Conservation (phyloP, 2,113 vertebrate species). For the Onychostruthus taczanowskii region DNA sequence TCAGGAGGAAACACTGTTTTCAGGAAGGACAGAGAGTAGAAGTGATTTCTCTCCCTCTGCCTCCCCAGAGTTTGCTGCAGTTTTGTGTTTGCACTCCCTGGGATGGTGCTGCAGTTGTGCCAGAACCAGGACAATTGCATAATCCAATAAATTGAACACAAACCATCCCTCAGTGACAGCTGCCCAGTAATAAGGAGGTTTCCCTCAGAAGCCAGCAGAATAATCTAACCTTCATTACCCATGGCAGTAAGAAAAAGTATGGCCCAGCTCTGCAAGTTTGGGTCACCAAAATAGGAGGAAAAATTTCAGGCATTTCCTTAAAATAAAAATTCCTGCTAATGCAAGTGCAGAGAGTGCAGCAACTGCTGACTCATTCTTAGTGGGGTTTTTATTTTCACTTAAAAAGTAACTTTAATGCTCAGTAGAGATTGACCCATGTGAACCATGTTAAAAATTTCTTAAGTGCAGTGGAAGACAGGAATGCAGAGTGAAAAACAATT, state of each 20-base stretch:
- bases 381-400: neutral
- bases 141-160: slow-evolving; percentile 8
- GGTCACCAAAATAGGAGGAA: neutral
- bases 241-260: neutral
- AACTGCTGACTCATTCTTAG: neutral
- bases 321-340: neutral
- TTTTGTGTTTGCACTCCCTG: neutral
- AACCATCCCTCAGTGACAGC: neutral
- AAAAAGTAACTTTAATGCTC: neutral
- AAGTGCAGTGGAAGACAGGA: neutral
- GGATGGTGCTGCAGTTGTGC: neutral
- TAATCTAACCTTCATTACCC: neutral
- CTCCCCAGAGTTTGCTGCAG: neutral
- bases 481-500: neutral
- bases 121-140: slow-evolving; percentile 48
- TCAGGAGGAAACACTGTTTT: neutral
- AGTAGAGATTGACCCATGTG: neutral
- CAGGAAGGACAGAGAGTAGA: neutral
- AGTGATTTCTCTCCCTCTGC: neutral
- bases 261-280: neutral
- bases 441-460: neutral
- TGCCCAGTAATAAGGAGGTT: neutral
- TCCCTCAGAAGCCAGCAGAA: neutral
- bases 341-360: neutral
- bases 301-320: neutral